Base-by-base conservation (phyloP, 2,888 invertebrate genomes). In the Thera britannica region DNA sequence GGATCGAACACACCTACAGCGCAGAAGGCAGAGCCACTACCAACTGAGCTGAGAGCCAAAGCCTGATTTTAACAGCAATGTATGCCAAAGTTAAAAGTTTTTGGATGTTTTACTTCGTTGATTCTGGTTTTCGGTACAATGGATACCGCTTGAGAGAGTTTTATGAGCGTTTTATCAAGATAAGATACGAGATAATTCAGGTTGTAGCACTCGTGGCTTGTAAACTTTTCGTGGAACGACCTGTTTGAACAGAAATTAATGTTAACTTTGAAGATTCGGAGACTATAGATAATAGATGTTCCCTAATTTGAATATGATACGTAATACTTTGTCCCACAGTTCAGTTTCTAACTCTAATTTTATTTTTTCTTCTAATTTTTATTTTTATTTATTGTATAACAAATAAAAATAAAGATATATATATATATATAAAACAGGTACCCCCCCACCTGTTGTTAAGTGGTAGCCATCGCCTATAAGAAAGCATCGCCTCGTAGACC, bases 81-180 rank as follows among this genome's bases (percentile, higher is more conserved):
- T 36, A 56, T 41, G 12, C 2, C 0, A n/a, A 44, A 35, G 9
- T 44, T 2, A 49, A 41, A 2, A 49, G 7, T 56, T 56, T 56
- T 56, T 48, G 44, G 46, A 23, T 3, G 12, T 35, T 56, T 55
- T n/a, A 8, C 66, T 66, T 5, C 7, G 56, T 60, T 67, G 48
- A 51, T 55, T 51, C 9, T 38, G 46, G 52, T 58, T 63, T 56
- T 51, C 48, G 34, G 23, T 61, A 68, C 61, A 68, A 65, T 61
- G 58, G 6, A 36, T 54, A 49, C 55, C 56, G 65, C 56, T 56
- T 46, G 56, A 38, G 49, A 58, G 41, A 54, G 38, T 61, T 68
- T 68, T 68, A 62, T 57, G 51, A 46, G 44, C n/a, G 4, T 64
- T 62, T 60, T 68, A 68, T 68, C 68, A 61, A 65, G 68, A 68